Conservation (phyloP, 2,113 vertebrate genomes). For the Engraulis encrasicolus region DNA sequence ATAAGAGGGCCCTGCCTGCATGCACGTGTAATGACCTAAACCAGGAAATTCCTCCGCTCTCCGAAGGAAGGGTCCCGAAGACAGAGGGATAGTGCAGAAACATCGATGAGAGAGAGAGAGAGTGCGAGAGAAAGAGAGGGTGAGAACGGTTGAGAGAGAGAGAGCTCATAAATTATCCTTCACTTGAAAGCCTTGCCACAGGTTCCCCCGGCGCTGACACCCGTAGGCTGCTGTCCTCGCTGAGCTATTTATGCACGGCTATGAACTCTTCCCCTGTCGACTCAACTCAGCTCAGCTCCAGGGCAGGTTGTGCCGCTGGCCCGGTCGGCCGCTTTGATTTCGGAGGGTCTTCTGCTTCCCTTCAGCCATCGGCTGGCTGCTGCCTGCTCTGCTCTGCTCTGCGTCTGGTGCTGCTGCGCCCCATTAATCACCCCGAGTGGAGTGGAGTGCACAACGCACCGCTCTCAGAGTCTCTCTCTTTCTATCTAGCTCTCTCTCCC, state of each 20-base stretch:
- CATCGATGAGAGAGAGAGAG: too few species aligned
- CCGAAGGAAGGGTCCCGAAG: constrained; percentile 35
- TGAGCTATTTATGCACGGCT: constrained; percentile 64
- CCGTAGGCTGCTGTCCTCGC: constrained; percentile 68
- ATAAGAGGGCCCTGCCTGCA: too few species aligned
- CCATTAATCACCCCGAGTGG: constrained; percentile 71
- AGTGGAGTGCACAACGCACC: not conserved
- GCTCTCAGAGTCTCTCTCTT: not conserved
- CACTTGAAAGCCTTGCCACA: constrained; percentile 69
- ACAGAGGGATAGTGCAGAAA: constrained; percentile 42
- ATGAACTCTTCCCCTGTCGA: constrained; percentile 14
- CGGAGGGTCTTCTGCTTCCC: constrained; percentile 63
- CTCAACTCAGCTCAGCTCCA: too few species aligned
- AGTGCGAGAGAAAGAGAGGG: too few species aligned
- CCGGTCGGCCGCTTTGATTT: constrained; percentile 72
- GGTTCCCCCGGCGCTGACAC: constrained; percentile 64
- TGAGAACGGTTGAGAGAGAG: constrained; percentile 58
- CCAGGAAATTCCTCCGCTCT: constrained; percentile 15
- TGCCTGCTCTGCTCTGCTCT: too few species aligned
- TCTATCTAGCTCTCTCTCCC: not conserved
- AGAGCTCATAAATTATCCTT: constrained; percentile 63
- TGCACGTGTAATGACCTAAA: constrained; percentile 17
- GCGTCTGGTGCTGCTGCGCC: constrained; percentile 71
- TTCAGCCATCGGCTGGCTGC: constrained; percentile 65
- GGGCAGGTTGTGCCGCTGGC: constrained; percentile 59